phyloP scores from a whole-genome alignment of 37 sponge, comb jelly and placozoan species.

The Cladorhizidae sp. region DNA sequence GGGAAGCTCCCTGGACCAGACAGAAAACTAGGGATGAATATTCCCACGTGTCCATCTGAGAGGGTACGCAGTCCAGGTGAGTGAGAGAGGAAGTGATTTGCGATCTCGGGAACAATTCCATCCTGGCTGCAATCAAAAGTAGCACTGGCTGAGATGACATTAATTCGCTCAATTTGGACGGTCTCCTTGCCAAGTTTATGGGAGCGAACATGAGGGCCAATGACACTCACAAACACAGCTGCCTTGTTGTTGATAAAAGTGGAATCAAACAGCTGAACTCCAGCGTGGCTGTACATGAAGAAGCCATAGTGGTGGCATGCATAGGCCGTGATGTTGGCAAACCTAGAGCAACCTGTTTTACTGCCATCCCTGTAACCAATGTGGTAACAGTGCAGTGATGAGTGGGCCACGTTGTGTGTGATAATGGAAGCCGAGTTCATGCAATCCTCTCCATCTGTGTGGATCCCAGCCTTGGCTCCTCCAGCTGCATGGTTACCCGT shows the following conservation, averaged over 20 bases:
- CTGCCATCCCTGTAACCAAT: constrained; percentile 72
- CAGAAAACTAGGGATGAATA: constrained; percentile 63
- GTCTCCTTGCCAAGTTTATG: constrained; percentile 59
- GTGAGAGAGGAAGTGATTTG: constrained; percentile 39
- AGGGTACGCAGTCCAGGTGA: constrained; percentile 9
- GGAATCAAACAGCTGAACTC: constrained; percentile 43
- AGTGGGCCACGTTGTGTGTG: constrained; percentile 76
- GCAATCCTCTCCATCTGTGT: constrained; percentile 82
- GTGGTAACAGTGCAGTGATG: constrained; percentile 78
- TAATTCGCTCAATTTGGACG: constrained; percentile 39
- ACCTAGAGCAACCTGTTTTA: constrained; percentile 48
- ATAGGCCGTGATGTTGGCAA: constrained; percentile 56
- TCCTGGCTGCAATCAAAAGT: background rate
- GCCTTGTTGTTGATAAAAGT: constrained; percentile 77
- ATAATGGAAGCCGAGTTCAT: background rate
- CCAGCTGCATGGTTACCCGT: constrained; percentile 75
- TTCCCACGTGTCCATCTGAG: constrained; percentile 66
- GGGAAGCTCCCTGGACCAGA: constrained; percentile 66
- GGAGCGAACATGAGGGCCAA: constrained; percentile 62
- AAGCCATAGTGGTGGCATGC: constrained; percentile 83
- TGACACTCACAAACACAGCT: constrained; percentile 69
- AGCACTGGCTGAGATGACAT: constrained; percentile 27
- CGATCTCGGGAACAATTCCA: constrained; percentile 18
- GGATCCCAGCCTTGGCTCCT: constrained; percentile 76
- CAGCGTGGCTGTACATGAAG: constrained; percentile 64